These are phyloP conservation scores for Boulengeromyrus knoepffleri DNA, from an alignment of 2,113 vertebrate genomes.

Conservation along the genomic window DNA sequence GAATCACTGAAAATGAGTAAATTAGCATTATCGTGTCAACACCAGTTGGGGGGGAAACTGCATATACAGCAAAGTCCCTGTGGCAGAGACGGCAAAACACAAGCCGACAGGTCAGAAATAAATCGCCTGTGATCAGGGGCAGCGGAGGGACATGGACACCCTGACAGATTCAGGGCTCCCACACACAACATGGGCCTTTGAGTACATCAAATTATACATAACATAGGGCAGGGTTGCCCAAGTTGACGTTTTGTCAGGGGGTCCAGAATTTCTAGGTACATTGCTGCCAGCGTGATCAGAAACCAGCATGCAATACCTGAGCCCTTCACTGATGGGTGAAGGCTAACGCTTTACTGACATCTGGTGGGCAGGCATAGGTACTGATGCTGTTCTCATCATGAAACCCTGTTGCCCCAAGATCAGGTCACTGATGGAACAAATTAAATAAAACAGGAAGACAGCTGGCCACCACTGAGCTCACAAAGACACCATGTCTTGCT, in stretches of 20 bases:
- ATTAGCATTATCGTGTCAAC: background rate
- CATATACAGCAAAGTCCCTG: background rate
- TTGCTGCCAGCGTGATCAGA: background rate
- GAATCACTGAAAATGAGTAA: background rate
- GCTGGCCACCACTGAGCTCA: background rate
- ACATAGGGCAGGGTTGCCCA: background rate
- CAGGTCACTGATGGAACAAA: background rate
- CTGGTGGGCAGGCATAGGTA: slow-evolving; percentile 41
- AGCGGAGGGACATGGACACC: background rate
- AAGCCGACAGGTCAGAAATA: background rate
- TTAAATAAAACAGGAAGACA: background rate
- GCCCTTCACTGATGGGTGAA: background rate
- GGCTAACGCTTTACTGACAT: slow-evolving; percentile 43
- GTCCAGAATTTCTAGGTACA: background rate
- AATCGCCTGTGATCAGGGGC: background rate
- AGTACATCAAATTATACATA: background rate
- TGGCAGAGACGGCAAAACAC: background rate
- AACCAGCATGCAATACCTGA: background rate
- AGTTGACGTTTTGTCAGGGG: background rate
- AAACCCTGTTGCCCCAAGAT: background rate
- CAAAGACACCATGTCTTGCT: background rate
- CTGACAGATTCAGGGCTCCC: background rate
- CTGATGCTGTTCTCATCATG: slow-evolving; percentile 14
- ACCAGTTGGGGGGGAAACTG: background rate
- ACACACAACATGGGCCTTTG: background rate